Evolutionary conservation across 2,888 invertebrate species (phyloP), one percentile per base, ranked within the genome.

Genomic region (Unio pictorum): DNA sequence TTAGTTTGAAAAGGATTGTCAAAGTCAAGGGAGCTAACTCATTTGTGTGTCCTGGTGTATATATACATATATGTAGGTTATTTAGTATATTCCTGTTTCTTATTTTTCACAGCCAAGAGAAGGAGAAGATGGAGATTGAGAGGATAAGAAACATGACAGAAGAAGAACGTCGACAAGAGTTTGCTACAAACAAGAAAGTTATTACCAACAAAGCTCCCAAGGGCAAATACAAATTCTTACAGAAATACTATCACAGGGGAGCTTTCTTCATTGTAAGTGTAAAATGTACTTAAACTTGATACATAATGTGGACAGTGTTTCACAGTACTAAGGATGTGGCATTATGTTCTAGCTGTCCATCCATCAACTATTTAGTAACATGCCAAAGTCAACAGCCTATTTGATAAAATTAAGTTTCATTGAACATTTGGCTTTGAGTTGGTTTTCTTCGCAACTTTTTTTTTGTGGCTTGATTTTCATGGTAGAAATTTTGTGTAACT

Each of bases 201-300:
- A 93, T 99, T 73, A 96, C 97, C 7, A 99, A 99, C 91, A 97
- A 98, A 69, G 86, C 86, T 34, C 82, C 84, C 1, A 90, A 90
- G 76, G 88, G 99, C 73, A 99, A 99, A 92, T 99, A 99, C 92
- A 99, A 99, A 91, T 99, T 99, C 91, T 91, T 99, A 82, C 99
- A 99, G 91, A 99, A 99, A 89, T 99, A 99, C 90, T 99, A 97
- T 90, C 99, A 99, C 92, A 94, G 99, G 87, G 99, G 99, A 90
- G 99, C 97, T 4, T 99, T 99, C 93, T 99, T 96, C 90, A 92
- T 99, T 93, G 93, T 93, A 86, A 89, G 79, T 75, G 6, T 30
- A 7, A 55, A 23, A 58, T 58, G 59, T 58, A 58, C 59, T 15
- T n/a, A 20, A 64, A 30, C n/a, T n/a, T 20, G n/a, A 23, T n/a